A percentile compares a stretch with the other conserved stretches of the same genome.
Evolutionary conservation across 2,113 vertebrate genomes (phyloP).

Genomic region (Tiliqua scincoides): DNA sequence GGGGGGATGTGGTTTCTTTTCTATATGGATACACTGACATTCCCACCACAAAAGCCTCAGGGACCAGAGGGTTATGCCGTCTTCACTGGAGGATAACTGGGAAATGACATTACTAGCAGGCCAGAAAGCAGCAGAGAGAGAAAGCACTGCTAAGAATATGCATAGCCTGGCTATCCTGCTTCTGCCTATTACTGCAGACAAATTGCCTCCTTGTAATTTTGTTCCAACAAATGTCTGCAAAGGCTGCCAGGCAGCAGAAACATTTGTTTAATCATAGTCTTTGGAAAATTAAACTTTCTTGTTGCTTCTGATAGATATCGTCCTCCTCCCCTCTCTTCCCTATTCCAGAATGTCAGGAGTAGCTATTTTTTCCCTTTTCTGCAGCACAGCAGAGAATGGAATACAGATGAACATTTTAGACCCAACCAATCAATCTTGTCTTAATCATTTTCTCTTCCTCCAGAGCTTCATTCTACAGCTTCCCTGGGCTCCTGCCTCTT

Average conservation of each 20-base stretch:
- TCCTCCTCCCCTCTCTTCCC: slow-evolving; percentile 42
- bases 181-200: slow-evolving; percentile 42
- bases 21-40: not conserved
- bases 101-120: not conserved
- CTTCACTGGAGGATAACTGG: not conserved
- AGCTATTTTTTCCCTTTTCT: slow-evolving; percentile 49
- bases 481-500: slow-evolving; percentile 33
- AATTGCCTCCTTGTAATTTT: slow-evolving; percentile 69
- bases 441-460: slow-evolving; percentile 46
- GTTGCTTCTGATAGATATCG: slow-evolving; percentile 59
- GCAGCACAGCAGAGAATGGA: slow-evolving; percentile 48
- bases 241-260: slow-evolving; percentile 60
- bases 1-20: rapidly evolving
- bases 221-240: slow-evolving; percentile 61
- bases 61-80: not conserved
- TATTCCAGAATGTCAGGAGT: not conserved
- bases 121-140: not conserved
- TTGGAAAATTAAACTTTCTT: slow-evolving; percentile 67
- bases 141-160: slow-evolving; percentile 11
- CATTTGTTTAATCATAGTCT: slow-evolving; percentile 72
- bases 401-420: slow-evolving; percentile 59
- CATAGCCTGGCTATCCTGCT: slow-evolving; percentile 17
- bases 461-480: not conserved
- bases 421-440: slow-evolving; percentile 53
- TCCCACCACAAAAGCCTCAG: not conserved